Evolutionary conservation across 2,797 vertebrate species (phyloP), one percentile per base, ranked within the genome.

Genomic region (Mormyrus hasselquistii): DNA sequence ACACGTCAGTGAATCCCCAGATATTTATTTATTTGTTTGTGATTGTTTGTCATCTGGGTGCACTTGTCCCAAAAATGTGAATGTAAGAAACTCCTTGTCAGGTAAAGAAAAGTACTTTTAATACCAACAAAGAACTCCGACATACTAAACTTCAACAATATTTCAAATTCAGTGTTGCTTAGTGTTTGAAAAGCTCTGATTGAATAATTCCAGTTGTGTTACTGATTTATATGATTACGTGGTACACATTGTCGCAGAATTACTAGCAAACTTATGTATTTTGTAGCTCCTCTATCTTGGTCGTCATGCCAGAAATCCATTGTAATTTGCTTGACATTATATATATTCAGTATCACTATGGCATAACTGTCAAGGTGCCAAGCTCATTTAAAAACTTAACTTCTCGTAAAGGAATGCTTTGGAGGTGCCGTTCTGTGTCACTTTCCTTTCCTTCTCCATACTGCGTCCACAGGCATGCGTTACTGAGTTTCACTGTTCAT

Each of bases 301-400:
- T 90, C 91, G 89, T 92, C 94, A 93, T 94, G 93, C 91, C 79
- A 86, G 92, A 92, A 91, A 92, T 92, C 92, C 91, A 93, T 94
- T 93, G 94, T 95, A 94, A 93, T 94, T 93, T 93, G 94, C 94
- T 92, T 91, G 93, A 93, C 91, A 94, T 94, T 94, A 93, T 94
- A 92, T 94, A 92, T 90, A 90, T 91, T 73, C 87, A 88, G 91
- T 92, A 92, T 95, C 92, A 92, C 90, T 93, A 92, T 92, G 93
- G 82, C 92, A 93, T 92, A 94, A 94, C 95, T 94, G 94, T 94
- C 94, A 94, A 91, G 92, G 92, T 93, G 91, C 89, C 90, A 94
- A 93, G 92, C 88, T 10, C 41, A 88, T 92, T 93, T 89, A 82
- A 76, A 88, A 92, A 91, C 87, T 93, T 93, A 93, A 94, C 93